These are phyloP conservation scores for Vanessa atalanta DNA, from an alignment of 1,140 invertebrate species.

Conservation along the genomic window DNA sequence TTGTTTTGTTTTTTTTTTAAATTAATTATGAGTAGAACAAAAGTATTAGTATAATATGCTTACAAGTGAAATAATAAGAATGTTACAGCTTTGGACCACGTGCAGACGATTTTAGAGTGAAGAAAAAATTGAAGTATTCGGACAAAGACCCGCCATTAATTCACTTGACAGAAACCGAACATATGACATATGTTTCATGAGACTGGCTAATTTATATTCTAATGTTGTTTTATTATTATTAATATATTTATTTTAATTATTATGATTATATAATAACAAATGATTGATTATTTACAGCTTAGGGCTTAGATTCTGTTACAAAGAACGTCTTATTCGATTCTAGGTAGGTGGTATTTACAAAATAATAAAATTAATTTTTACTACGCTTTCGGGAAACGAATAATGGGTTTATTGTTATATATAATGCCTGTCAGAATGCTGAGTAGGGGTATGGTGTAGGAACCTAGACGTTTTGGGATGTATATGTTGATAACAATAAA, in stretches of 20 bases:
- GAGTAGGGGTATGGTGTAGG: too few species aligned
- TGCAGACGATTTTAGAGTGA: conserved; percentile 8
- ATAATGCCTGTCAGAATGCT: not conserved
- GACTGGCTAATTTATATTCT: conserved; percentile 21
- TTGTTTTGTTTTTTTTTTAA: too few species aligned
- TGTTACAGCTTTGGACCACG: conserved; percentile 13
- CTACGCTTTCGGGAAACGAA: not conserved
- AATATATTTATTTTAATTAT: conserved; percentile 29
- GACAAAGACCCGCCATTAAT: conserved; percentile 43
- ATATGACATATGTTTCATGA: conserved; percentile 46
- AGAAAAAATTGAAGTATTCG: conserved; percentile 38
- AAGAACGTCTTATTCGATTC: not conserved
- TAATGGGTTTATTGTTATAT: not conserved
- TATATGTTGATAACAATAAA: too few species aligned
- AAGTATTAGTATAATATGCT: not conserved
- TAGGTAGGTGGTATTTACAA: not conserved
- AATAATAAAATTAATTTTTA: conserved; percentile 4
- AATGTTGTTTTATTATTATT: conserved; percentile 18
- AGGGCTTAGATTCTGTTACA: not conserved
- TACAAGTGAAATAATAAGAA: not conserved
- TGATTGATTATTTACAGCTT: too few species aligned
- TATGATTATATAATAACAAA: not conserved
- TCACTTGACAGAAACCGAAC: conserved; percentile 56
- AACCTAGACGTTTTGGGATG: too few species aligned
- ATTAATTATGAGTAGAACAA: not conserved